Percentiles rank a stretch among this genome's conserved stretches.
Conservation (phyloP, 2,888 invertebrate genomes). For the Hypena proboscidalis region DNA sequence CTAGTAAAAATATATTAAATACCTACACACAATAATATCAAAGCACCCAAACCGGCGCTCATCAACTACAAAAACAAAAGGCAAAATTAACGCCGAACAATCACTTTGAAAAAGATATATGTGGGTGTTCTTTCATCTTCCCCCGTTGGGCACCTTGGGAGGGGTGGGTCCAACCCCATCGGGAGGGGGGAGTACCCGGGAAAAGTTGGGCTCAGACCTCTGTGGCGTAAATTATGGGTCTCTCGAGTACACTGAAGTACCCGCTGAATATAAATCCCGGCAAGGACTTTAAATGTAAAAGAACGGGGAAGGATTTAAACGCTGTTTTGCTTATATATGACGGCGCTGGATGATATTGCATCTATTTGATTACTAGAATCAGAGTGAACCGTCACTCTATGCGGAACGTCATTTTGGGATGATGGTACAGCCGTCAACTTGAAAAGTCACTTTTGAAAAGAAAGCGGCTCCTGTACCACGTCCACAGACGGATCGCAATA, state of each 20-base stretch:
- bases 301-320: conserved; percentile 54
- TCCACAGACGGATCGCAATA: no score
- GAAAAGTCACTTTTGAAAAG: no score
- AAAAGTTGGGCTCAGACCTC: conserved; percentile 67
- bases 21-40: no score
- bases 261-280: conserved; percentile 81
- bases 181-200: conserved; percentile 39
- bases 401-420: no score
- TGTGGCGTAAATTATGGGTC: conserved; percentile 80
- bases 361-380: no score
- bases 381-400: no score
- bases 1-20: no score
- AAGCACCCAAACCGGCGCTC: no score
- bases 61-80: conserved; percentile 3
- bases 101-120: conserved; percentile 84
- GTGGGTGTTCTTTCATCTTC: conserved; percentile 82
- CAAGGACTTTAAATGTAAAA: conserved; percentile 78
- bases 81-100: conserved; percentile 82
- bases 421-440: no score
- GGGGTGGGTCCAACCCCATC: conserved; percentile 42
- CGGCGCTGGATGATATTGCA: no score
- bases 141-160: conserved; percentile 75
- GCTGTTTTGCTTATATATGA: conserved; percentile 28
- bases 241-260: conserved; percentile 81
- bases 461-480: no score